Evolutionary conservation across 2,888 invertebrate species (phyloP).

Genomic region (Phragmatobia fuliginosa): DNA sequence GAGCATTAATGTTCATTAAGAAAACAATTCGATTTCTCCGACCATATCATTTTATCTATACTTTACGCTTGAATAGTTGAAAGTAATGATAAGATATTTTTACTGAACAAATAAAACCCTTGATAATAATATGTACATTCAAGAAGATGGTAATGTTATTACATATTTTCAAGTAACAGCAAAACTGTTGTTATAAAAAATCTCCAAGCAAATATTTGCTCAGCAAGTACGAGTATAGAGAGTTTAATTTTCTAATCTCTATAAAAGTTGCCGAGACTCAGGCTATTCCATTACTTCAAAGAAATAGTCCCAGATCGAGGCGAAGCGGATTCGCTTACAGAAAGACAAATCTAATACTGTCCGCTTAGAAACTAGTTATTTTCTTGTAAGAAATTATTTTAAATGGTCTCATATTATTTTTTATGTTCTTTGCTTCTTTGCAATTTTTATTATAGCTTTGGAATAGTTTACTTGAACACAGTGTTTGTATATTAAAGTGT

Average conservation of each 20-base stretch:
- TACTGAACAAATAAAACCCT: neutral
- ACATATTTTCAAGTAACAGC: neutral
- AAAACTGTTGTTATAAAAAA: neutral
- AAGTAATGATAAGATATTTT: neutral
- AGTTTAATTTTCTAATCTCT: conserved; percentile 38
- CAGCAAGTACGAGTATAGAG: conserved; percentile 18
- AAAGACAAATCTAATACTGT: conserved; percentile 40
- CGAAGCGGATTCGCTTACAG: conserved; percentile 36
- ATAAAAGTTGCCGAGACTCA: conserved; percentile 23
- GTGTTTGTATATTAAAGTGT: neutral
- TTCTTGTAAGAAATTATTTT: conserved; percentile 15
- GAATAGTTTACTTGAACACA: neutral
- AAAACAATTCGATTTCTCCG: neutral
- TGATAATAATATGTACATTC: neutral
- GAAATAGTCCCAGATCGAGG: conserved; percentile 22
- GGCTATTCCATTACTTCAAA: conserved; percentile 24
- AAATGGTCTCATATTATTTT: neutral
- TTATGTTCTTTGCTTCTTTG: neutral
- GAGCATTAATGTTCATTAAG: neutral
- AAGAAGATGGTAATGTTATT: neutral
- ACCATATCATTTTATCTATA: neutral
- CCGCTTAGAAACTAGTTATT: conserved; percentile 32
- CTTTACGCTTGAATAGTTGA: neutral
- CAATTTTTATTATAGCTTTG: neutral
- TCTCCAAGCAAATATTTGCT: neutral